A percentile compares a stretch with the other conserved stretches of the same genome.
These are phyloP conservation scores for Scolanthus callimorphus DNA, from an alignment of 92 coral and sea anemone species.

Conservation along the genomic window DNA sequence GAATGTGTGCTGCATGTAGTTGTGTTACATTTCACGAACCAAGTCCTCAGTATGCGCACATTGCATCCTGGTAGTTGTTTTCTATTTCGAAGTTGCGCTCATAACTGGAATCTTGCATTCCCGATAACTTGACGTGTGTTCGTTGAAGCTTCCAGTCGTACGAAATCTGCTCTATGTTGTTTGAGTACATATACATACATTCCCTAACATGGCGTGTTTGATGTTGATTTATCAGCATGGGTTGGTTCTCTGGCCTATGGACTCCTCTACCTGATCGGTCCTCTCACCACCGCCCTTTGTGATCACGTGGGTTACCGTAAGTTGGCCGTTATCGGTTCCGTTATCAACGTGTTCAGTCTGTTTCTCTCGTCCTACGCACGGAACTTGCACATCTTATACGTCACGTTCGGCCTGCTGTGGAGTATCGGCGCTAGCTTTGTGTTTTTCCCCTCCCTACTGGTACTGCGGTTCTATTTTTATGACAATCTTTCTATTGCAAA, in stretches of 20 bases:
- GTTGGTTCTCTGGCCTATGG: constrained; percentile 83
- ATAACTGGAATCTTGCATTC: no score
- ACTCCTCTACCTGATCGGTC: constrained; percentile 59
- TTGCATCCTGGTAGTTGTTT: no score
- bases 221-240: no score
- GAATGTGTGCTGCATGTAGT: no score
- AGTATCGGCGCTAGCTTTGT: constrained; percentile 77
- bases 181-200: no score
- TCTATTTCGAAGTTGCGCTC: no score
- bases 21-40: no score
- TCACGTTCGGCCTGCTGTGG: constrained; percentile 83
- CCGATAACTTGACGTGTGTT: no score
- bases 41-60: no score
- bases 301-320: constrained; percentile 78
- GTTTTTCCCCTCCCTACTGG: constrained; percentile 62
- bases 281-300: constrained; percentile 53
- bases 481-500: constrained; percentile 64
- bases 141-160: no score
- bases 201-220: no score
- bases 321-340: constrained; percentile 65
- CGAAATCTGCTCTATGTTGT: no score
- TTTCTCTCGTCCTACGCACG: constrained; percentile 63
- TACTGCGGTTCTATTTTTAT: constrained; percentile 63
- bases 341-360: constrained; percentile 35
- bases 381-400: constrained; percentile 57